Percentiles rank a stretch among this genome's conserved stretches.
phyloP scores from a whole-genome alignment of 1,140 invertebrate species.

The Saccostrea cuccullata region DNA sequence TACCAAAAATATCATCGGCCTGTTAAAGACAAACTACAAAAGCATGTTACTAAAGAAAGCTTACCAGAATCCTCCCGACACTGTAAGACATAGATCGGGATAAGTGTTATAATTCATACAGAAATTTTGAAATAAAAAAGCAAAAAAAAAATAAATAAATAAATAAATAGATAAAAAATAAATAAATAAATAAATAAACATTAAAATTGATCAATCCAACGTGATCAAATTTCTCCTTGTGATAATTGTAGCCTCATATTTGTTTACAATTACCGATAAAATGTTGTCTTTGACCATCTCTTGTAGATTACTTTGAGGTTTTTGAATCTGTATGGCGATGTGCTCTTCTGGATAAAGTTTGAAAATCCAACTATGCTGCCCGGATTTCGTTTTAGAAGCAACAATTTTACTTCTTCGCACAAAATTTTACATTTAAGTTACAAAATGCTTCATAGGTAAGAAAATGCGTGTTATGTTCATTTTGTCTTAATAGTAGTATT shows the following conservation, averaged over 20 bases:
- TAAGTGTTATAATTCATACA: too few species aligned
- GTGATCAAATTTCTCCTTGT: neutral
- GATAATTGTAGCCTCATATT: neutral
- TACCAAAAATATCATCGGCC: neutral
- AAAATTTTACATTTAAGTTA: neutral
- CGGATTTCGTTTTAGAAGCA: neutral
- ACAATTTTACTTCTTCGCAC: neutral
- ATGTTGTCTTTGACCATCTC: neutral
- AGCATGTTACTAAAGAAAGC: neutral
- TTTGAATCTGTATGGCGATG: neutral
- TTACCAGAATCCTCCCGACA: neutral
- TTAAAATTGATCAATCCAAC: neutral
- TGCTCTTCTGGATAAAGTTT: neutral
- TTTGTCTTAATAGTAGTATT: too few species aligned
- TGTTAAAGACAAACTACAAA: neutral
- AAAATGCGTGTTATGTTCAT: too few species aligned
- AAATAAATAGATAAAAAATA: too few species aligned
- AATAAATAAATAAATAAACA: too few species aligned
- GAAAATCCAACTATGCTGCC: neutral
- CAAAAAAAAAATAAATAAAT: too few species aligned
- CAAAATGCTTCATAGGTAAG: neutral
- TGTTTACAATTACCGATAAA: neutral
- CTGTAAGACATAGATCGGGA: neutral
- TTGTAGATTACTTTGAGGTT: neutral
- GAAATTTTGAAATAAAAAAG: too few species aligned